A percentile compares a stretch with the other conserved stretches of the same genome.
These are phyloP conservation scores for Cecropterus lyciades DNA, from an alignment of 1,140 invertebrate species.

Conservation along the genomic window DNA sequence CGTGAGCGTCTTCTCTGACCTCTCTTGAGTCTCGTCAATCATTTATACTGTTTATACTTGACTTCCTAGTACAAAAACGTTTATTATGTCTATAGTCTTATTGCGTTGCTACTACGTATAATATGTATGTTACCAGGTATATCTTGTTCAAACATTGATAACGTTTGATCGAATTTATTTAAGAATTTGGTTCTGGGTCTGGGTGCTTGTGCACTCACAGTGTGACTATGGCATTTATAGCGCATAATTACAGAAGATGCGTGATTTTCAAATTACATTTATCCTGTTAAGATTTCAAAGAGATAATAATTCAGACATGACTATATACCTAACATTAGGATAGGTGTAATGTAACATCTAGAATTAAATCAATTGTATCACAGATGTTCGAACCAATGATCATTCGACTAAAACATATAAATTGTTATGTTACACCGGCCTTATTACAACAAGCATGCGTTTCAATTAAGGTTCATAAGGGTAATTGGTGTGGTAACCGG, in stretches of 20 bases:
- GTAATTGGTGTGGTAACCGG: constrained; percentile 60
- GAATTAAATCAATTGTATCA: background rate
- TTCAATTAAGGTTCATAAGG: constrained; percentile 74
- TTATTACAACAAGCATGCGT: constrained; percentile 64
- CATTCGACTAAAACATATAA: constrained; percentile 22
- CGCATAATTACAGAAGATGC: too few relatives aligned
- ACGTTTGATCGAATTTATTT: background rate
- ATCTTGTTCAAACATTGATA: too few relatives aligned
- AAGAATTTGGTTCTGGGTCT: too few relatives aligned
- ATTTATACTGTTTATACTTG: constrained; percentile 34
- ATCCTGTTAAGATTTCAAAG: too few relatives aligned
- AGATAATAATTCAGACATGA: too few relatives aligned
- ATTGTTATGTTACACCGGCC: constrained; percentile 43
- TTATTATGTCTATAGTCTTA: constrained; percentile 24
- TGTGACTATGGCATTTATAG: too few relatives aligned
- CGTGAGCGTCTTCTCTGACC: constrained; percentile 10
- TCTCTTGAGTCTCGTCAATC: constrained; percentile 21
- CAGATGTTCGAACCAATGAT: background rate
- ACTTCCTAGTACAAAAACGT: constrained; percentile 40
- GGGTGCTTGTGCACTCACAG: too few relatives aligned
- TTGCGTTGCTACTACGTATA: background rate
- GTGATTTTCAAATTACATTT: too few relatives aligned
- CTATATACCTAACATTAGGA: too few relatives aligned
- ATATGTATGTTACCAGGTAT: too few relatives aligned
- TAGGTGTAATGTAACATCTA: too few relatives aligned